Conservation (phyloP, 92 coral and sea anemone species). For the Zoanthus gigantus region DNA sequence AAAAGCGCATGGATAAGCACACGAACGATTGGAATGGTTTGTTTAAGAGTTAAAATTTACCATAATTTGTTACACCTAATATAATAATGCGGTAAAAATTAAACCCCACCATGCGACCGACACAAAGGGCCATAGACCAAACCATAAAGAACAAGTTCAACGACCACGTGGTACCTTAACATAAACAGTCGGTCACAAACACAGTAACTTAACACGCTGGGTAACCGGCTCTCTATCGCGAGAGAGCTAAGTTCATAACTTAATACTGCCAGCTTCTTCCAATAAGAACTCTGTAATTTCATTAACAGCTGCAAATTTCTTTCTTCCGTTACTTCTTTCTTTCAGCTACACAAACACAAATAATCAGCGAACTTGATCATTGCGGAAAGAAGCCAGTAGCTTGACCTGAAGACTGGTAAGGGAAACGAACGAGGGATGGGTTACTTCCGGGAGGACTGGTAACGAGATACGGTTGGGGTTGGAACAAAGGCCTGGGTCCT, state of each 20-base stretch:
- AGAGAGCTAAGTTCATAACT: constrained; percentile 27
- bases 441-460: constrained; percentile 47
- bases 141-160: background rate
- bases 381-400: constrained; percentile 44
- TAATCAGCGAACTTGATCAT: background rate
- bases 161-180: constrained; percentile 1
- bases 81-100: constrained; percentile 7
- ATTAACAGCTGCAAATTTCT: background rate
- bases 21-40: constrained; percentile 51
- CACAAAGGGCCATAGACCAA: constrained; percentile 9
- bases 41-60: constrained; percentile 24
- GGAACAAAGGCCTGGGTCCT: constrained; percentile 6
- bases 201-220: constrained; percentile 29
- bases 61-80: constrained; percentile 28
- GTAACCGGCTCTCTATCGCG: background rate
- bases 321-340: background rate
- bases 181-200: constrained; percentile 37
- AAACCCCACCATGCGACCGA: constrained; percentile 21
- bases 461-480: constrained; percentile 30
- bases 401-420: constrained; percentile 41
- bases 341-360: constrained; percentile 15
- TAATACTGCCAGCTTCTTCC: constrained; percentile 12
- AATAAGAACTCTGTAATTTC: background rate
- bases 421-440: constrained; percentile 45
- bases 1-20: constrained; percentile 44